These are phyloP conservation scores for Connochaetes taurinus DNA, from an alignment of 2,113 vertebrate genomes.

Conservation along the genomic window DNA sequence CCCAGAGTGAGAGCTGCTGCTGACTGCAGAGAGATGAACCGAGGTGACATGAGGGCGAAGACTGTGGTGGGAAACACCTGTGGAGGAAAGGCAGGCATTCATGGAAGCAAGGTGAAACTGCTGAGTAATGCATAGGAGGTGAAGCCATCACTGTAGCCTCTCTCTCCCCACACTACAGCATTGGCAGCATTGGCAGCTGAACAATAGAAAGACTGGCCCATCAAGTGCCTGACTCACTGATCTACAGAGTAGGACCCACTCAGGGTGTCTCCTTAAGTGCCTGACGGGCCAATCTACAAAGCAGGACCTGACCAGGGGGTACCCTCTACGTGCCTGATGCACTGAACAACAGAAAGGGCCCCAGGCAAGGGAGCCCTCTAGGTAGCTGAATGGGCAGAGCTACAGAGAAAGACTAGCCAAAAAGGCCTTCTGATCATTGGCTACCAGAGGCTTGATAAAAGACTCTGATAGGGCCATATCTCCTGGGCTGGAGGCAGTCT, in stretches of 20 bases:
- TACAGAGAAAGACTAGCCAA: background rate
- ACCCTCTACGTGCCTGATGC: background rate
- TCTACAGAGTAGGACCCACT: background rate
- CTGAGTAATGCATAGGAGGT: background rate
- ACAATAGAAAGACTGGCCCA: background rate
- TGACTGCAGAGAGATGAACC: background rate
- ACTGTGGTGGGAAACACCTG: background rate
- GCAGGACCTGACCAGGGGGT: rapidly evolving
- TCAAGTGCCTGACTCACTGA: background rate
- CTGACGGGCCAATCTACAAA: background rate
- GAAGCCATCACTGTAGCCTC: background rate
- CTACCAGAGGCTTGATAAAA: background rate
- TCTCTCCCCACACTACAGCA: background rate
- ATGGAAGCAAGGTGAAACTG: background rate
- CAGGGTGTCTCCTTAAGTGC: background rate
- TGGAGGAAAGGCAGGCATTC: background rate
- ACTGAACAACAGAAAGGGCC: background rate
- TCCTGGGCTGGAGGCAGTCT: background rate
- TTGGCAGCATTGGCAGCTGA: rapidly evolving
- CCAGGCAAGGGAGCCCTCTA: background rate
- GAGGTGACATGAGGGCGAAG: background rate
- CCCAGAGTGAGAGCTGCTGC: background rate
- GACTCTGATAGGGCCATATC: background rate
- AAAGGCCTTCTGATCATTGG: background rate
- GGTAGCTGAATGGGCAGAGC: background rate